Evolutionary conservation across 37 sponge, comb jelly and placozoan genomes (phyloP).

Genomic region (Haliclona indistincta): DNA sequence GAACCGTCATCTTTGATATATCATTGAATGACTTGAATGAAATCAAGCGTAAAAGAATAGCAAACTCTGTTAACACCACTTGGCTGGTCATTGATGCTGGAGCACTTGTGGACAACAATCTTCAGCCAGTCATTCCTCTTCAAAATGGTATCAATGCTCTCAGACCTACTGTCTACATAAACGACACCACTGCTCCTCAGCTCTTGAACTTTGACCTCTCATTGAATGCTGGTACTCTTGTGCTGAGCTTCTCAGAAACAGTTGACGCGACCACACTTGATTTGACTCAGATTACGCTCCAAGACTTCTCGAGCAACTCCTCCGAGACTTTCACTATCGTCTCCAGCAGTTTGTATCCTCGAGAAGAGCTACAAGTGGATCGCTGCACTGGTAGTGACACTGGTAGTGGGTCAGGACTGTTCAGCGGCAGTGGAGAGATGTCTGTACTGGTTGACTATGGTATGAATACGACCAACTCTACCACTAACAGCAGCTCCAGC

Average conservation of each 20-base stretch:
- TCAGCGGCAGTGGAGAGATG: slow-evolving; percentile 38
- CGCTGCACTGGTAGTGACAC: background rate
- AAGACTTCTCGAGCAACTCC: background rate
- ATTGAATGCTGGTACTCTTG: slow-evolving; percentile 69
- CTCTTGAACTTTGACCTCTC: slow-evolving; percentile 60
- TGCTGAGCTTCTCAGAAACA: slow-evolving; percentile 83
- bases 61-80: slow-evolving; percentile 45
- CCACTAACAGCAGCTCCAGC: background rate
- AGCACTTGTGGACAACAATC: slow-evolving; percentile 77
- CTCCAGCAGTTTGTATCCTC: slow-evolving; percentile 36
- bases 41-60: slow-evolving; percentile 81
- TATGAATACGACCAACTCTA: slow-evolving; percentile 1
- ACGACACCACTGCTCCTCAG: slow-evolving; percentile 67
- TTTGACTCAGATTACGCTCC: slow-evolving; percentile 71
- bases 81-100: slow-evolving; percentile 77
- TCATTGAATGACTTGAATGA: slow-evolving; percentile 84
- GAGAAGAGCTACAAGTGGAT: slow-evolving; percentile 15
- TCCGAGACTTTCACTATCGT: slow-evolving; percentile 35
- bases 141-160: slow-evolving; percentile 70
- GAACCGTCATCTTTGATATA: slow-evolving; percentile 65
- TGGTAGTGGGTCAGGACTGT: slow-evolving; percentile 8
- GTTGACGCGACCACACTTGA: slow-evolving; percentile 81
- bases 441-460: slow-evolving; percentile 20
- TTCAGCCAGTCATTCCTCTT: slow-evolving; percentile 69
- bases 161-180: slow-evolving; percentile 50